Percentiles rank a stretch among this genome's conserved stretches.
Evolutionary conservation across 2,797 vertebrate species (phyloP).

Genomic region (Sebastes kiyomatsui): DNA sequence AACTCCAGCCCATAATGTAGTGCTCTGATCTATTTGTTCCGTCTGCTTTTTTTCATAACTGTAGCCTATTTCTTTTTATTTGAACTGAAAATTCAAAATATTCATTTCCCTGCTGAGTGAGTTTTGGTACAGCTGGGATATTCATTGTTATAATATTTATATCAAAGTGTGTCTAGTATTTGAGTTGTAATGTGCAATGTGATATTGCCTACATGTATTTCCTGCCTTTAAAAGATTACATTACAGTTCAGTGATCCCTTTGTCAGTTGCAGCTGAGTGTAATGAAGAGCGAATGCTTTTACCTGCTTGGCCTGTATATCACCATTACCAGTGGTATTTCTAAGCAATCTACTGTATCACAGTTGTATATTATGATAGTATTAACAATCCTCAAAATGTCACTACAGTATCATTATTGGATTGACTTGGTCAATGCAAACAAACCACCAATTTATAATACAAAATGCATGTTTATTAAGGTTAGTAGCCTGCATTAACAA

Average conservation of each 20-base stretch:
- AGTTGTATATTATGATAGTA: background rate
- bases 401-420: background rate
- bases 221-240: background rate
- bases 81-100: background rate
- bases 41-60: too few relatives aligned
- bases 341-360: background rate
- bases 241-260: background rate
- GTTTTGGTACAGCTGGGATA: background rate
- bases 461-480: background rate
- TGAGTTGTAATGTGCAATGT: background rate
- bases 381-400: slow-evolving; percentile 4
- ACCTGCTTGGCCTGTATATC: background rate
- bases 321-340: background rate
- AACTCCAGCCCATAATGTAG: too few relatives aligned
- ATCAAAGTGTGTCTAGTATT: background rate
- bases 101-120: background rate
- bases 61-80: background rate
- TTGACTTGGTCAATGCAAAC: background rate
- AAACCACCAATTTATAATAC: background rate
- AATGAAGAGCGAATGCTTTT: slow-evolving; percentile 15
- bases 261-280: background rate
- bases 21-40: too few relatives aligned
- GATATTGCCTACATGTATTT: slow-evolving; percentile 2
- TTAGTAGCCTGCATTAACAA: background rate
- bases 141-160: slow-evolving; percentile 1